Percentiles rank a stretch among this genome's conserved stretches.
Evolutionary conservation across 2,113 vertebrate species (phyloP).

Genomic region (Circaetus gallicus): DNA sequence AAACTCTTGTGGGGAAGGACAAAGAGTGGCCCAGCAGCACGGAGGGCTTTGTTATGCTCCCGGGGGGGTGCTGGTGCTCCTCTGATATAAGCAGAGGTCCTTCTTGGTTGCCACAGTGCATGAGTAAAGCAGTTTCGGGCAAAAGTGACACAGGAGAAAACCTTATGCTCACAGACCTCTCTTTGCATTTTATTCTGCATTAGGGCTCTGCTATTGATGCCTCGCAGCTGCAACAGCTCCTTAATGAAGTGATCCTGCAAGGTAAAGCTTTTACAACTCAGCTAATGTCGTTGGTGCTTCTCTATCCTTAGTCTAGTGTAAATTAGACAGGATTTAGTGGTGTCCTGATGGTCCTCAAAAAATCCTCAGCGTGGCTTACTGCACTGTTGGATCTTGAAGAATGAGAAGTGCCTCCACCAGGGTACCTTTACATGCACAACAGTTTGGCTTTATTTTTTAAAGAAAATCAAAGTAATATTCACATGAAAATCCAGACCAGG

Average conservation of each 20-base stretch:
- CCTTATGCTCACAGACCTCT: background rate
- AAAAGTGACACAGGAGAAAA: background rate
- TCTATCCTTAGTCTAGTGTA: background rate
- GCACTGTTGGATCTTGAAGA: background rate
- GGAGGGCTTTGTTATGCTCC: background rate
- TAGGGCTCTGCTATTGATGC: conserved; percentile 67
- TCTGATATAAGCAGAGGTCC: background rate
- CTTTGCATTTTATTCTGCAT: background rate
- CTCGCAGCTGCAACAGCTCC: conserved; percentile 66
- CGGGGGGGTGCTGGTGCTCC: background rate
- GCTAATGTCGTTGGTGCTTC: background rate
- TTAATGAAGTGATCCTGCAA: conserved; percentile 70
- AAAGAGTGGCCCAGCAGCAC: rapidly evolving
- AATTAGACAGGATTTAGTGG: background rate
- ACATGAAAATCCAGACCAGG: background rate
- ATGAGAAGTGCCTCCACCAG: background rate
- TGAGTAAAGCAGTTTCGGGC: background rate
- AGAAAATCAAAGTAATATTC: background rate
- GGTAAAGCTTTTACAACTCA: conserved; percentile 56
- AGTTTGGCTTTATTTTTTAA: background rate
- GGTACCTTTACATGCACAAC: background rate
- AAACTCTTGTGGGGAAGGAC: background rate
- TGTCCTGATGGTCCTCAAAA: background rate
- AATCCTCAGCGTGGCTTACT: background rate
- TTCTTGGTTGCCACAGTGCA: background rate